These are phyloP conservation scores for Stegastes partitus DNA, from an alignment of 2,113 vertebrate genomes.

Conservation along the genomic window DNA sequence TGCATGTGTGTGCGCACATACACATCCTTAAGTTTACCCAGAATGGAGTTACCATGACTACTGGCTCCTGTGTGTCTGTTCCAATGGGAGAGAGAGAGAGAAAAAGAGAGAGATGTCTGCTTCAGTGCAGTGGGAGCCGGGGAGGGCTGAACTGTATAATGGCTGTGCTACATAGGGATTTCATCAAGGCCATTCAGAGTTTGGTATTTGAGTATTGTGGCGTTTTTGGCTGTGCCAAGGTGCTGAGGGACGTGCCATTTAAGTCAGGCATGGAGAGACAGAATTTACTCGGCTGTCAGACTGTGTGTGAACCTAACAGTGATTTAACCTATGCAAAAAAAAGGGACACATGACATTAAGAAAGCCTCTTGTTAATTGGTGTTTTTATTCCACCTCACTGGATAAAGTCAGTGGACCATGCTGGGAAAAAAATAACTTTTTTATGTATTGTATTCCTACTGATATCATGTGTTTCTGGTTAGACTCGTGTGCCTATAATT, in stretches of 20 bases:
- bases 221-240: constrained; percentile 50
- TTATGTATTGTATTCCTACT: background rate
- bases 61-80: constrained; percentile 76
- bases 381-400: constrained; percentile 27
- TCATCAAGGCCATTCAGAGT: constrained; percentile 82
- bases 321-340: constrained; percentile 37
- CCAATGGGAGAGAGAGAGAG: constrained; percentile 49
- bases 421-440: constrained; percentile 8
- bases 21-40: constrained; percentile 77
- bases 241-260: constrained; percentile 63
- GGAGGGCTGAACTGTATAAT: constrained; percentile 73
- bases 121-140: constrained; percentile 43
- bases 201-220: constrained; percentile 64
- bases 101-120: constrained; percentile 56
- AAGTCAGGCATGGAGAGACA: constrained; percentile 22
- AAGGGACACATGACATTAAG: constrained; percentile 28
- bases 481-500: constrained; percentile 47
- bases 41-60: constrained; percentile 82
- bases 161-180: constrained; percentile 70
- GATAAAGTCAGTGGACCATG: background rate
- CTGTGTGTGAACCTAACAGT: constrained; percentile 6
- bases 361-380: constrained; percentile 13
- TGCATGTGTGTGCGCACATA: constrained; percentile 40
- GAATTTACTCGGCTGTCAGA: constrained; percentile 42
- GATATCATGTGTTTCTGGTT: constrained; percentile 17